Conservation (phyloP, 1,140 invertebrate genomes). For the Trypoxylus dichotomus region DNA sequence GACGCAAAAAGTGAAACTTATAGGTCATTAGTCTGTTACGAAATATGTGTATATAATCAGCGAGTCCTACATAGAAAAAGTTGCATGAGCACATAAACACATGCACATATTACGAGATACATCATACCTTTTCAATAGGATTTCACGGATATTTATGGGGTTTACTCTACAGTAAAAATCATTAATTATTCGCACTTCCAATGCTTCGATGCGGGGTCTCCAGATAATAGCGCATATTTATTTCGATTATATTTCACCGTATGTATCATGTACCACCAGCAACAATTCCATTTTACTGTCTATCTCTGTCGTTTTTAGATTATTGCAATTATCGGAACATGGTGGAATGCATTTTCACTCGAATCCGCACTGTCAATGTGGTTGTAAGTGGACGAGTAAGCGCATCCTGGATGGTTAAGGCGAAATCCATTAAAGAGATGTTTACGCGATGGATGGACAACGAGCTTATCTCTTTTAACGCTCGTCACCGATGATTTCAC, state of each 20-base stretch:
- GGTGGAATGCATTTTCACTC: slow-evolving; percentile 12
- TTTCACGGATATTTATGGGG: neutral
- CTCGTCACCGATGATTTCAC: neutral
- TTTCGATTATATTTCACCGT: neutral
- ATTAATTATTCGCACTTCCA: neutral
- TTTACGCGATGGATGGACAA: neutral
- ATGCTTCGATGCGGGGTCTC: neutral
- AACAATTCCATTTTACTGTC: neutral
- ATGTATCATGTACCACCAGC: neutral
- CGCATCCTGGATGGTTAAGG: neutral
- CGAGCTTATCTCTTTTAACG: neutral
- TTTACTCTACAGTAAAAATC: neutral
- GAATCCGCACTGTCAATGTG: neutral
- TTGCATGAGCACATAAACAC: neutral
- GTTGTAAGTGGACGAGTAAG: neutral
- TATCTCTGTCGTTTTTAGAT: neutral
- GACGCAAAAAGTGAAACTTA: neutral
- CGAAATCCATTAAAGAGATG: neutral
- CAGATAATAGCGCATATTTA: neutral
- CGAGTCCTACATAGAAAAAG: neutral
- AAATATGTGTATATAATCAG: neutral
- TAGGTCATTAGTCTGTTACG: neutral
- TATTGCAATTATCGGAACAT: slow-evolving; percentile 10
- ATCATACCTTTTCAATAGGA: neutral
- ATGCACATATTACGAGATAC: neutral